Conservation (phyloP, 2,113 vertebrate genomes). For the Anoplopoma fimbria region DNA sequence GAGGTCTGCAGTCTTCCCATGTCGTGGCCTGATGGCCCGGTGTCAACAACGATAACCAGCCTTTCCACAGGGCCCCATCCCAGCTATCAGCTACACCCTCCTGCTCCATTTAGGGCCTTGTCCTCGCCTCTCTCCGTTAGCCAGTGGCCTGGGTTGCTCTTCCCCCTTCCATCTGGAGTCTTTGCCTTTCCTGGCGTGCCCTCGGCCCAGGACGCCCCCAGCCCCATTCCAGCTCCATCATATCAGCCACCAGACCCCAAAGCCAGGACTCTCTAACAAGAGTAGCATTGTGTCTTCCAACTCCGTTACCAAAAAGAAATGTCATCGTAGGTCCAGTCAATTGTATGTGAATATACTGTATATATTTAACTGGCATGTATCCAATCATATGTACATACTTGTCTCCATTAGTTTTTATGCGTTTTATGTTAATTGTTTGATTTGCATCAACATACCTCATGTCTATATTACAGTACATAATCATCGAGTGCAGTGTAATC, state of each 20-base stretch:
- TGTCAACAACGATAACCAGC: conserved; percentile 49
- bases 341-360: conserved; percentile 72
- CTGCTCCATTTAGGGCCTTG: conserved; percentile 53
- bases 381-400: conserved; percentile 73
- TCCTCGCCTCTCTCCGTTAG: conserved; percentile 52
- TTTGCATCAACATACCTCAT: conserved; percentile 70
- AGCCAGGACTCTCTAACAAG: conserved; percentile 79
- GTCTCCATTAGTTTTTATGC: conserved; percentile 25
- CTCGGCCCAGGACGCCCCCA: conserved; percentile 62
- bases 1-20: conserved; percentile 51
- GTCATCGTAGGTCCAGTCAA: conserved; percentile 52
- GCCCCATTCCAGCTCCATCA: conserved; percentile 52
- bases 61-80: conserved; percentile 45
- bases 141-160: conserved; percentile 69
- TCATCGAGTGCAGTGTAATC: conserved; percentile 45
- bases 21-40: conserved; percentile 69
- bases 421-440: conserved; percentile 43
- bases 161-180: conserved; percentile 63
- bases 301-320: conserved; percentile 70
- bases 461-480: conserved; percentile 49
- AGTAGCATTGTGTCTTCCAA: conserved; percentile 77
- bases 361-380: conserved; percentile 75
- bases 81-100: conserved; percentile 38
- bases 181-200: conserved; percentile 73
- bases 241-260: conserved; percentile 70